A percentile compares a stretch with the other conserved stretches of the same genome.
These are phyloP conservation scores for Homalodisca vitripennis DNA, from an alignment of 1,140 invertebrate species.

Conservation along the genomic window DNA sequence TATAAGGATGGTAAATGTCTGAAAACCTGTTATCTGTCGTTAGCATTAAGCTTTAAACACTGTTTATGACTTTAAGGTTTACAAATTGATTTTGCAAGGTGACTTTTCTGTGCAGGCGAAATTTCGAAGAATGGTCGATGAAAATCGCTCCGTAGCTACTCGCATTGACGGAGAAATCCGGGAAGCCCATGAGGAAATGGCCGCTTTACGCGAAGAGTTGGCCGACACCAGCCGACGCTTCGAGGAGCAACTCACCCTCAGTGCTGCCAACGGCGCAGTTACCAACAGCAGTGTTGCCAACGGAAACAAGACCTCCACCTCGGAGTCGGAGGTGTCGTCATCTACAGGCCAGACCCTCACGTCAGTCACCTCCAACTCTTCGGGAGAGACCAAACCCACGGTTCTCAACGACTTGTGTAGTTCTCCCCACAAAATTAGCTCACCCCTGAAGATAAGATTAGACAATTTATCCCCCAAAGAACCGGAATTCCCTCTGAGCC, in stretches of 20 bases:
- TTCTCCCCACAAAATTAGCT: constrained; percentile 13
- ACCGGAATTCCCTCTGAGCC: constrained; percentile 7
- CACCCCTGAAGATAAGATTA: constrained; percentile 26
- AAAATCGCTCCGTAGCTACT: constrained; percentile 62
- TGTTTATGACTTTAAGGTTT: too few species aligned
- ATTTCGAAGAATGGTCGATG: constrained; percentile 70
- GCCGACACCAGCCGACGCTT: constrained; percentile 53
- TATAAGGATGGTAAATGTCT: too few species aligned
- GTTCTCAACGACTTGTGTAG: neutral
- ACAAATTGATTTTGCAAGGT: too few species aligned
- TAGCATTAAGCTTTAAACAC: too few species aligned
- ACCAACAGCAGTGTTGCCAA: constrained; percentile 26
- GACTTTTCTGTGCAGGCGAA: constrained; percentile 50
- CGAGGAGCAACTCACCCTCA: constrained; percentile 38
- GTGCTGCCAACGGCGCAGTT: constrained; percentile 33
- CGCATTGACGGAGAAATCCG: constrained; percentile 63
- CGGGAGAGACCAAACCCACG: neutral
- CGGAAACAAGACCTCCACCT: constrained; percentile 28
- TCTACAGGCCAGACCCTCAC: neutral
- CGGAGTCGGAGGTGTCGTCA: constrained; percentile 1
- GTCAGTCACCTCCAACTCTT: constrained; percentile 4
- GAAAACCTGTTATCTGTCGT: too few species aligned
- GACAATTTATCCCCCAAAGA: constrained; percentile 25
- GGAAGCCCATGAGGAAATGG: constrained; percentile 58
- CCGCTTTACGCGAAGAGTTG: constrained; percentile 54